A percentile compares a stretch with the other conserved stretches of the same genome.
Evolutionary conservation across 2,113 vertebrate species (phyloP).

Genomic region (Hemiprocne comata): DNA sequence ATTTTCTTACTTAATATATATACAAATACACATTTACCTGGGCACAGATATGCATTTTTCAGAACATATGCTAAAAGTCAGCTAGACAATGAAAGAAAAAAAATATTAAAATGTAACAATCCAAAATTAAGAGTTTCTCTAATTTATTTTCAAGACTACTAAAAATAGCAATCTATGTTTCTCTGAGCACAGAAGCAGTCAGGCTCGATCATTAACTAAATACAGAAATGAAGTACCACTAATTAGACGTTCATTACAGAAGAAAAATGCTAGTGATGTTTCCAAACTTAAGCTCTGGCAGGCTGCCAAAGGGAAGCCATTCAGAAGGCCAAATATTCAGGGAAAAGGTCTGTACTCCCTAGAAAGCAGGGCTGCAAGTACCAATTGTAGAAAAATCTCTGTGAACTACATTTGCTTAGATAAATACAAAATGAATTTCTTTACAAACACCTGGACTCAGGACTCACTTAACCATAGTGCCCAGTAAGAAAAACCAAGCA

Average conservation of each 20-base stretch:
- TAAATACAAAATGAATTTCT: neutral
- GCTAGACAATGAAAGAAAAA: neutral
- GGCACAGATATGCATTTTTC: neutral
- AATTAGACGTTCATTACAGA: conserved; percentile 52
- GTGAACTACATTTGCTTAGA: neutral
- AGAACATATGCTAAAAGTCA: neutral
- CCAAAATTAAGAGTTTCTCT: neutral
- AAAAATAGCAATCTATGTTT: conserved; percentile 23
- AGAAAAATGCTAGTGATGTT: conserved; percentile 28
- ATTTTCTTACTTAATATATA: neutral
- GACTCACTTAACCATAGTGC: neutral
- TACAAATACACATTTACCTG: neutral
- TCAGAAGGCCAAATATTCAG: conserved; percentile 19
- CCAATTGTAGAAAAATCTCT: neutral
- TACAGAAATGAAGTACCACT: conserved; percentile 18
- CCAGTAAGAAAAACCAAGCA: neutral
- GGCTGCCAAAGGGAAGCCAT: conserved; percentile 27
- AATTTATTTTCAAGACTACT: neutral
- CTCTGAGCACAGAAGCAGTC: neutral
- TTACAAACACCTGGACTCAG: neutral
- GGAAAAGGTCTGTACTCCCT: neutral
- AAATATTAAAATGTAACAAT: neutral
- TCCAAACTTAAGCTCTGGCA: conserved; percentile 27
- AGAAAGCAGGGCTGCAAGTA: neutral
- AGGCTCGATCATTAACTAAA: neutral